phyloP scores from a whole-genome alignment of 2,113 vertebrate genomes.

The Apodemus speciosus region DNA sequence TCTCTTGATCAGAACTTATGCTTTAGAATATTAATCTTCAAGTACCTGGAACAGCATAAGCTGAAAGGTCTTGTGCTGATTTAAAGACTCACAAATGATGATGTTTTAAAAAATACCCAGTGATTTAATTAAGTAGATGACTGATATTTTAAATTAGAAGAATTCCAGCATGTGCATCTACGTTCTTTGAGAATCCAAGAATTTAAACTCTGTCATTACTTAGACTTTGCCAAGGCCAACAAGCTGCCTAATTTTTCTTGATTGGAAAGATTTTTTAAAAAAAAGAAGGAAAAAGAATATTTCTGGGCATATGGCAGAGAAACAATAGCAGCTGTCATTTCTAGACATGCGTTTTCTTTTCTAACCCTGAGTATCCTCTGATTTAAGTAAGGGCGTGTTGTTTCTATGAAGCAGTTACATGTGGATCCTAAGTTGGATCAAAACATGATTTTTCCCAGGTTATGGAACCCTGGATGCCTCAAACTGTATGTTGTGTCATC shows the following conservation, averaged over 20 bases:
- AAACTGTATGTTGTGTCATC: not conserved
- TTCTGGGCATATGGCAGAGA: not conserved
- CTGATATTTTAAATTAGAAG: slow-evolving; percentile 37
- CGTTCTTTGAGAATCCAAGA: slow-evolving; percentile 30
- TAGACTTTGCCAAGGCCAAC: slow-evolving; percentile 4
- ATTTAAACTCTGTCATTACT: not conserved
- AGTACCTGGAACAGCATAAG: not conserved
- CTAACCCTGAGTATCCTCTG: not conserved
- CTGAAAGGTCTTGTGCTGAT: not conserved
- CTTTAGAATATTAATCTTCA: slow-evolving; percentile 50
- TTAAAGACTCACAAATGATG: slow-evolving; percentile 7
- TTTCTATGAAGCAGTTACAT: not conserved
- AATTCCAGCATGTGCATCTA: slow-evolving; percentile 7
- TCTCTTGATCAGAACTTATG: slow-evolving; percentile 14
- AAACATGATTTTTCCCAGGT: not conserved
- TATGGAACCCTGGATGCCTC: not conserved
- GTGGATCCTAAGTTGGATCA: not conserved
- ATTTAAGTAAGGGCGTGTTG: not conserved
- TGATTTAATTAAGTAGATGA: slow-evolving; percentile 45
- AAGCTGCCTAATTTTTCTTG: not conserved
- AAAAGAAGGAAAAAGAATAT: not conserved
- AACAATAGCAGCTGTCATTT: not conserved
- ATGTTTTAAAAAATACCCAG: not conserved
- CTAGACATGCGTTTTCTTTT: slow-evolving; percentile 13
- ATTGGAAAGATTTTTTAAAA: slow-evolving; percentile 10